Evolutionary conservation across 2,113 vertebrate species (phyloP), one percentile per base, ranked within the genome.

Genomic region (Azemiops feae): DNA sequence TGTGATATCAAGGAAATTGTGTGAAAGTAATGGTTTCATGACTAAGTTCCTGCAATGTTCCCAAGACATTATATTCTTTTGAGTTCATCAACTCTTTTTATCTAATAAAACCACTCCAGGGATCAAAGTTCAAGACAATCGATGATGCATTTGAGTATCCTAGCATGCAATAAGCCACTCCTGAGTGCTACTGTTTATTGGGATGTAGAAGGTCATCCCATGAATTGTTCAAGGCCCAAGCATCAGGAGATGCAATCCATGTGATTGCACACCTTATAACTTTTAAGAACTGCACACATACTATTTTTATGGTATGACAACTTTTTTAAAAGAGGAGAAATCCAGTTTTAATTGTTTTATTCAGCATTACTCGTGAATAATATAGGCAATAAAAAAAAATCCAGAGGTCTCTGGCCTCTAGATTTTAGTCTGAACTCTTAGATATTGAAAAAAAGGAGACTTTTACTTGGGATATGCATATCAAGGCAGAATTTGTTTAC

Each of bases 71-170:
- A 55, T 12, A 52, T 91, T 94, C 88, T 90, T 95, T 94, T 95
- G 92, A 96, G 94, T 97, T 97, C 93, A 96, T 96, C 95, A 96
- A 90, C 94, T 95, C 95, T 57, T 87, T 86, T 93, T 96, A 96
- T 96, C 96, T 96, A 95, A 88, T 92, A 97, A 97, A 97, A 95
- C 96, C 95, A 96, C 96, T 96, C 96, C 92, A 91, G 22, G 55
- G 96, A 92, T 93, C 97, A 96, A 97, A 97, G 97, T 97, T 96
- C 97, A 97, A 94, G 94, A 96, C 93, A 96, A 95, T 93, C 93
- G 94, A 94, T 96, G 95, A 97, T 89, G 93, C 96, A 74, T 92
- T 90, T 87, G 92, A 95, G 90, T 93, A 96, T 58, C 94, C 53
- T 85, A 91, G 93, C 4, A 0, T 93, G 93, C 94, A 96, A 97